phyloP scores from a whole-genome alignment of 1,140 invertebrate genomes.

The Drosophila funebris region DNA sequence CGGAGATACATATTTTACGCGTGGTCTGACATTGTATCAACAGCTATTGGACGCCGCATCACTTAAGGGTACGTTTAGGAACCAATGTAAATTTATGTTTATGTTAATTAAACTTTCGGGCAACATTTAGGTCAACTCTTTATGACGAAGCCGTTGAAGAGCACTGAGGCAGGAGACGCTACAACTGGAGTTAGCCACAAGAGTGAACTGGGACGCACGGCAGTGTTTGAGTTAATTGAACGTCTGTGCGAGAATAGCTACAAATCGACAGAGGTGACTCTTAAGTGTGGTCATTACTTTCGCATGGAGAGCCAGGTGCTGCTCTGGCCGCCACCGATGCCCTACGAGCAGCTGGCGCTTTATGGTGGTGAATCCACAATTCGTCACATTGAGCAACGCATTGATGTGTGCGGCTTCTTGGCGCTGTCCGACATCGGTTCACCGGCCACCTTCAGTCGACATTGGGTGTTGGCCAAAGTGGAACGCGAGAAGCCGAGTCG shows the following conservation, averaged over 20 bases:
- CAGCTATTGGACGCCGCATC: constrained; percentile 66
- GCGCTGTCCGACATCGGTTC: constrained; percentile 94
- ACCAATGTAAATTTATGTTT: too few relatives aligned
- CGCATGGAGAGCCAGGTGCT: constrained; percentile 87
- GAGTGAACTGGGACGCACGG: constrained; percentile 75
- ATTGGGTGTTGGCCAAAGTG: constrained; percentile 92
- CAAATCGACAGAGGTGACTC: constrained; percentile 89
- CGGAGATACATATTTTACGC: constrained; percentile 84
- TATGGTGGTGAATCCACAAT: constrained; percentile 39
- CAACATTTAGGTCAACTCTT: constrained; percentile 63
- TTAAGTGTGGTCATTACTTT: constrained; percentile 90
- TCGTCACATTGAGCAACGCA: constrained; percentile 84
- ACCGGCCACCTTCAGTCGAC: constrained; percentile 95
- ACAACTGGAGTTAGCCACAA: constrained; percentile 80
- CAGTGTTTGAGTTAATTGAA: constrained; percentile 88
- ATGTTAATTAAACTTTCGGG: neutral
- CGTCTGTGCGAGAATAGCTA: constrained; percentile 91
- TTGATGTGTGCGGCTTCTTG: constrained; percentile 93
- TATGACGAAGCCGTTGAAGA: constrained; percentile 66
- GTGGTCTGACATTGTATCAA: constrained; percentile 71
- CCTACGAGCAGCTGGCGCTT: constrained; percentile 42
- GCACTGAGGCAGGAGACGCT: constrained; percentile 24
- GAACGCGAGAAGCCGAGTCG: constrained; percentile 71
- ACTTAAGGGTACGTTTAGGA: constrained; percentile 68
- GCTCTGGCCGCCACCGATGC: constrained; percentile 90